Base-by-base conservation (phyloP, 2,797 vertebrate genomes). In the Danio albolineatus region DNA sequence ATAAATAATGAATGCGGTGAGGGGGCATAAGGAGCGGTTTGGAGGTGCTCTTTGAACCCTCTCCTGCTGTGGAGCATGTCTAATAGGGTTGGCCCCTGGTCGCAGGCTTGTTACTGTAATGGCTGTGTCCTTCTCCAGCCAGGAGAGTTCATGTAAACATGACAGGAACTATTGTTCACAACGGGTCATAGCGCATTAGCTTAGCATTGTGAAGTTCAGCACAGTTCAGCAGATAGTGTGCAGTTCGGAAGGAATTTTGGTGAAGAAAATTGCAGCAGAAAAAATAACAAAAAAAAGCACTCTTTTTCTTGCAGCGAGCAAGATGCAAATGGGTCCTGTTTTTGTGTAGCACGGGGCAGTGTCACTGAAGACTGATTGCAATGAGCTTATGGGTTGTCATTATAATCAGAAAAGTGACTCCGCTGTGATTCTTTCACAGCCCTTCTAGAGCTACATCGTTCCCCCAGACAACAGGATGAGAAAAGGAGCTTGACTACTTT, bases 131-230 rank as follows among this genome's bases (percentile, higher is more conserved):
- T 54, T 73, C 41, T 62, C 54, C 70, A 76, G 80, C 70, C 38
- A 41, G 51, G 41, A 65, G n/a, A 48, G 44, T 54, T 67, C 46
- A 49, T 83, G 85, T 83, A 77, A 86, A 83, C 83, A 86, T 48
- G 66, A 81, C 79, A 81, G 76, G 62, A 39, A 66, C 44, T 48
- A 54, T 64, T 51, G 62, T 70, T 48, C 76, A 62, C 64, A 70
- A 38, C 28, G 51, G 73, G 49, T 83, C 65, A 51, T 54, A 61
- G 16, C 46, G 4, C 65, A 51, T 60, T 69, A 67, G n/a, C 41
- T 53, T 60, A 36, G 54, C 44, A 14, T 54, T 74, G 44, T 39
- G 44, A 75, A 17, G 14, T n/a, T n/a, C n/a, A n/a, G n/a, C n/a
- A n/a, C n/a, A 69, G 48, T 54, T 36, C 53, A 49, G 10, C 8